phyloP scores from a whole-genome alignment of 23 tunicate species.

The Ascidia mentula region DNA sequence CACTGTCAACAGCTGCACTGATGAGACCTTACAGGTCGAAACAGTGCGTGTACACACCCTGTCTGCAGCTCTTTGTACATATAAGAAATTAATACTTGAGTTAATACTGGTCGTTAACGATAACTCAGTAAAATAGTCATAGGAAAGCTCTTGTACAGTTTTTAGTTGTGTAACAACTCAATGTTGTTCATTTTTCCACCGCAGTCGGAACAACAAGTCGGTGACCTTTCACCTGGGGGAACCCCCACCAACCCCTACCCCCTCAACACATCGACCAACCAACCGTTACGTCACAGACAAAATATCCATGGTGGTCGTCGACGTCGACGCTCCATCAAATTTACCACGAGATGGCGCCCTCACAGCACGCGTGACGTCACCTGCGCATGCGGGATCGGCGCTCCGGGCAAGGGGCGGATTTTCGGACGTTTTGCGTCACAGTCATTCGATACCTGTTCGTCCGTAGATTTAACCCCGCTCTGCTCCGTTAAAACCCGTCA shows the following conservation, averaged over 20 bases:
- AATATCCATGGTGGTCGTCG: constrained; percentile 51
- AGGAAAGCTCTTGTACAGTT: neutral
- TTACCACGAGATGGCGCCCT: constrained; percentile 29
- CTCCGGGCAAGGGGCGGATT: neutral
- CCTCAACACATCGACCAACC: neutral
- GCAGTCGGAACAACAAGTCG: neutral
- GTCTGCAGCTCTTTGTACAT: no score
- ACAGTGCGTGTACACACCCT: no score
- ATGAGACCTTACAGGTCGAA: no score
- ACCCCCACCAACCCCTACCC: neutral
- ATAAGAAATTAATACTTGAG: no score
- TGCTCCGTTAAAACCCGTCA: no score
- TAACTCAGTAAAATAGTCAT: no score
- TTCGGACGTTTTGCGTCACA: constrained; percentile 1
- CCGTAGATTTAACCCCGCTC: no score
- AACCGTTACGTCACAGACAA: constrained; percentile 6
- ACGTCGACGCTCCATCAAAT: constrained; percentile 28
- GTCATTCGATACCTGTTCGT: constrained; percentile 8
- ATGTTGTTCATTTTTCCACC: neutral
- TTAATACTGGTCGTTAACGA: no score
- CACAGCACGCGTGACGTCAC: neutral
- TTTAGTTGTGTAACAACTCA: neutral
- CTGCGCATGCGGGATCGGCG: neutral
- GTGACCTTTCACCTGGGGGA: constrained; percentile 7
- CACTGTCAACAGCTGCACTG: no score